Conservation (phyloP, 1,140 invertebrate genomes). For the Musca vetustissima region DNA sequence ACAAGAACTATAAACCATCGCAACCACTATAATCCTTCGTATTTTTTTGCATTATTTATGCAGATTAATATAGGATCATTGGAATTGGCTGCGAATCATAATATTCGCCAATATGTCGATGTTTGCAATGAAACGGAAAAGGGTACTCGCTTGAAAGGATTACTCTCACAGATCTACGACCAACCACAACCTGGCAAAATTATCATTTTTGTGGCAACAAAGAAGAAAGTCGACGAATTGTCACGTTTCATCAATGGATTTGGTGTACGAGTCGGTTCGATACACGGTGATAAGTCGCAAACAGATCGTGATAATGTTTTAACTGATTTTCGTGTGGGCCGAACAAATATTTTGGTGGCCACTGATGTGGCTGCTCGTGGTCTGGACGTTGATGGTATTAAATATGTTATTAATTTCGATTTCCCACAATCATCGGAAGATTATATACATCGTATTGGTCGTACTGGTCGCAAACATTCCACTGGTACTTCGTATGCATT, state of each 20-base stretch:
- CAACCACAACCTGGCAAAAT: conserved; percentile 86
- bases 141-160: conserved; percentile 75
- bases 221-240: conserved; percentile 93
- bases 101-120: conserved; percentile 93
- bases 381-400: conserved; percentile 96
- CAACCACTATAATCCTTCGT: too few species aligned
- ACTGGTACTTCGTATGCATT: conserved; percentile 48
- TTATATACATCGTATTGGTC: conserved; percentile 97
- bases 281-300: conserved; percentile 82
- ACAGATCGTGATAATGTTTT: conserved; percentile 93
- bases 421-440: conserved; percentile 97
- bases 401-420: conserved; percentile 99
- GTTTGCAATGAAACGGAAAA: conserved; percentile 88
- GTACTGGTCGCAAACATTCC: conserved; percentile 75
- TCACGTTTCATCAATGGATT: conserved; percentile 83
- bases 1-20: too few species aligned
- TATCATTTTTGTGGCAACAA: conserved; percentile 96
- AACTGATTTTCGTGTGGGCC: conserved; percentile 88
- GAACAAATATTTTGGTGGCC: conserved; percentile 88
- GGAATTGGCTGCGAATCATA: conserved; percentile 91
- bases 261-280: conserved; percentile 84
- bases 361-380: conserved; percentile 98
- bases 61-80: conserved; percentile 89
- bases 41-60: not conserved
- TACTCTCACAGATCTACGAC: conserved; percentile 84